These are phyloP conservation scores for Elegia similella DNA, from an alignment of 2,888 invertebrate genomes.

Conservation along the genomic window DNA sequence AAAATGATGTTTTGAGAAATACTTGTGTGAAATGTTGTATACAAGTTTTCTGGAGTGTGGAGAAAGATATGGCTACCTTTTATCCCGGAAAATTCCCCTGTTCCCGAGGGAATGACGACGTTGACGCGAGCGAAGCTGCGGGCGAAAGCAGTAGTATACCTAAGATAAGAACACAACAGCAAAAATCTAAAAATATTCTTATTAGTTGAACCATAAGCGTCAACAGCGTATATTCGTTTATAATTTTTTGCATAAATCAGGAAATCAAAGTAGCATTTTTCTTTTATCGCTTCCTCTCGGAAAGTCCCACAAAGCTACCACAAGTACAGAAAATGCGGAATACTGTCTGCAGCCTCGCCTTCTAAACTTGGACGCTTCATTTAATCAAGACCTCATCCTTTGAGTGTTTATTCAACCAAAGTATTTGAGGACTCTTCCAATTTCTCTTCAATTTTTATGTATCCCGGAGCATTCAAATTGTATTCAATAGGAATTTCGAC, in stretches of 20 bases:
- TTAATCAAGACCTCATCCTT: conserved; percentile 57
- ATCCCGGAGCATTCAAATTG: conserved; percentile 19
- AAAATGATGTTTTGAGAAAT: too few species aligned
- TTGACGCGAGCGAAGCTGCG: too few species aligned
- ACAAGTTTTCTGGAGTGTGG: too few species aligned
- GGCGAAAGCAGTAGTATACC: background rate
- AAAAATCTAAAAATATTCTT: background rate
- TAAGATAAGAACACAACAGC: background rate
- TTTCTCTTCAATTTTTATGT: conserved; percentile 31
- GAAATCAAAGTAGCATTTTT: conserved; percentile 50
- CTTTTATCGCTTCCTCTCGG: conserved; percentile 46
- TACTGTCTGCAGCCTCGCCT: conserved; percentile 48
- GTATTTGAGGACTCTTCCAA: conserved; percentile 43
- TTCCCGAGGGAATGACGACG: too few species aligned
- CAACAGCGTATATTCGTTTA: conserved; percentile 22
- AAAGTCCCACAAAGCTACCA: conserved; percentile 45
- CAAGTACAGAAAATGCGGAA: conserved; percentile 40
- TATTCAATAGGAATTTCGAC: conserved; percentile 16
- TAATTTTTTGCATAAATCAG: conserved; percentile 48
- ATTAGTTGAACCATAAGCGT: conserved; percentile 15
- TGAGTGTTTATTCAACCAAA: conserved; percentile 56
- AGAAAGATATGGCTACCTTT: too few species aligned
- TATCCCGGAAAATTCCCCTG: too few species aligned
- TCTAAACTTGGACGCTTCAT: conserved; percentile 56
- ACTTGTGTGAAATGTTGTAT: too few species aligned